Base-by-base conservation (phyloP, 2,888 invertebrate genomes). In the Pristionchus mayeri region DNA sequence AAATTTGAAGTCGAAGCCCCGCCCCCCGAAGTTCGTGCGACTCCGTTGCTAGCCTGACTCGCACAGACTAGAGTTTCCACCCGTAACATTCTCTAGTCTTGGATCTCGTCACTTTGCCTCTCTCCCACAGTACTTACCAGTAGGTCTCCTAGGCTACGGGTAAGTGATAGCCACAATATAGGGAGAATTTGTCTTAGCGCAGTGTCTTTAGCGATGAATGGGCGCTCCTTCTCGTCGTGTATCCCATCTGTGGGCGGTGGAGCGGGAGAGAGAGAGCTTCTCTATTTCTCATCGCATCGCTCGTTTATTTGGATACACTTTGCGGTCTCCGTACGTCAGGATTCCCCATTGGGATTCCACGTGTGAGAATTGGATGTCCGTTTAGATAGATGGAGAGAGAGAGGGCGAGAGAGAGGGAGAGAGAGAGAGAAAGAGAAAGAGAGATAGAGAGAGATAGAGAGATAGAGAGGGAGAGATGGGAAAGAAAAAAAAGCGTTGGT, bases 291-390 rank as follows among this genome's bases (percentile, higher is more conserved):
- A 27, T 30, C 27, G 48, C 50, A n/a, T n/a, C 63, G 27, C 50
- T 24, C 76, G 50, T 78, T 50, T 50, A 48, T 50, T 50, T 78
- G 34, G 76, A 78, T 78, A 78, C 50, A 50, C 76, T 50, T 50
- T 78, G 40, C 67, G 67, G 40, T 71, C 71, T 71, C 24, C 71
- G n/a, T 24, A 44, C 71, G 71, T 71, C 71, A 71, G 71, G 30
- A 27, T 34, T n/a, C 24, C 27, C 67, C 71, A n/a, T 71, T 21
- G 71, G 71, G 40, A 24, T 21, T 71, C 71, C 71, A 71, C 71
- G 71, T 71, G 71, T 4, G 54, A 18, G 54, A 54, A n/a, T n/a
- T n/a, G 16, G 71, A 24, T 30, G 60, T 21, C 67, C 40, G 4
- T 60, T 2, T 7, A 9, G 11, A 30, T 11, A 30, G 60, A 24